Base-by-base conservation (phyloP, 2,888 invertebrate species). In the Mythimna pallens region DNA sequence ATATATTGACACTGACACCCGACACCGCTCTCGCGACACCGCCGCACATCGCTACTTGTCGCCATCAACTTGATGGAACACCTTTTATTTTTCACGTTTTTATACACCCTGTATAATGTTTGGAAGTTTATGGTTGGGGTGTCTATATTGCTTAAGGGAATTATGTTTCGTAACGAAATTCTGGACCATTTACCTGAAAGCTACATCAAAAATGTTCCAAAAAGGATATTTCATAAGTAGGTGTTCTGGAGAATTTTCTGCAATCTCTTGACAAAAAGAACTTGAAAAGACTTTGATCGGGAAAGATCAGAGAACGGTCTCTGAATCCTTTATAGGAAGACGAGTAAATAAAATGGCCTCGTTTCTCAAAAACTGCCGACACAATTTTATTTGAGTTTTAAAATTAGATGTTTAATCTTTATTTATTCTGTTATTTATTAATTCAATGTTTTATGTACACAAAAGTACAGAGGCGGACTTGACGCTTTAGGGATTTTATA, bases 1-100 rank as follows among this genome's bases (percentile, higher is more conserved):
- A 81, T 70, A 59, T 79, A 81, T 79, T 62, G 79, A 67, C 78
- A 50, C 65, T 61, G 82, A 69, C 80, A 81, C 57, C 36, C 55
- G 64, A 79, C 79, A 62, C 79, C 43, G 79, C 79, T 77, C 81
- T 81, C 69, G 63, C 66, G 81, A 82, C 81, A 74, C 69, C 50
- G 65, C 69, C 68, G 67, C 63, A 72, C 80, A 74, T 70, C 67
- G 80, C 63, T 65, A 74, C 74, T 73, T 74, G 74, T 70, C 78
- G 62, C 50, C 69, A 76, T 81, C 62, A 76, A 79, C 47, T 65
- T 81, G 80, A 81, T 81, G 72, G 82, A 82, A 82, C 70, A 76
- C 70, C 58, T 80, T 79, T 81, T 79, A 75, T 81, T 70, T 81
- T 81, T 74, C 67, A 59, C 22, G 40, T 70, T 81, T 81, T 80